phyloP scores from a whole-genome alignment of 2,113 vertebrate species.

The Hyperoodon ampullatus region DNA sequence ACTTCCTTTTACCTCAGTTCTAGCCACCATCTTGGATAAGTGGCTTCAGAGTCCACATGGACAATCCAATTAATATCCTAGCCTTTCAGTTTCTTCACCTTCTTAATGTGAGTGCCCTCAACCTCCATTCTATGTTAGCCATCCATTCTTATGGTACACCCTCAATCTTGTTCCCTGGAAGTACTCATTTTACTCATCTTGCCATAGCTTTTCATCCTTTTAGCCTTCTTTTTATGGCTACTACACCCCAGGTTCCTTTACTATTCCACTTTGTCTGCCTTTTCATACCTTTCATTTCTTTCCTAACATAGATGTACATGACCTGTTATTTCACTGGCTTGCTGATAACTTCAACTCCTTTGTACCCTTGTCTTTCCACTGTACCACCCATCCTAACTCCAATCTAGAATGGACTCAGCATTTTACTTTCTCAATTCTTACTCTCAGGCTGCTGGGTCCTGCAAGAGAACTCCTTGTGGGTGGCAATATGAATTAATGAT shows the following conservation, averaged over 20 bases:
- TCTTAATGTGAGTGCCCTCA: background rate
- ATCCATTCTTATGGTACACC: background rate
- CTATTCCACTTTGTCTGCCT: background rate
- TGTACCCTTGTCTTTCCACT: background rate
- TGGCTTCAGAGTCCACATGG: background rate
- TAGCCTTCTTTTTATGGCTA: background rate
- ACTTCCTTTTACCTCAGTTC: background rate
- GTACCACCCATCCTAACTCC: background rate
- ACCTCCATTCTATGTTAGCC: background rate
- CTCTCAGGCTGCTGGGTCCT: background rate
- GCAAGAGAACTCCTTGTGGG: background rate
- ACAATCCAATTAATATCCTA: background rate
- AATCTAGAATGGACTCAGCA: background rate
- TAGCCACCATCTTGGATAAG: background rate
- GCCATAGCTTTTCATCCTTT: background rate
- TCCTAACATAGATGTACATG: background rate
- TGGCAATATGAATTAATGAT: background rate
- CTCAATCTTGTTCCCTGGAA: background rate
- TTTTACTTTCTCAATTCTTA: background rate
- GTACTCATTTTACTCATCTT: background rate
- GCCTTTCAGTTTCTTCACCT: background rate
- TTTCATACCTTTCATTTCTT: slow-evolving; percentile 34
- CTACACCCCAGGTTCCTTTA: background rate
- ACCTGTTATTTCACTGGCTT: background rate
- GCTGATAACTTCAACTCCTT: background rate